Conservation (phyloP, 2,797 vertebrate species). For the Neomorphus geoffroyi region DNA sequence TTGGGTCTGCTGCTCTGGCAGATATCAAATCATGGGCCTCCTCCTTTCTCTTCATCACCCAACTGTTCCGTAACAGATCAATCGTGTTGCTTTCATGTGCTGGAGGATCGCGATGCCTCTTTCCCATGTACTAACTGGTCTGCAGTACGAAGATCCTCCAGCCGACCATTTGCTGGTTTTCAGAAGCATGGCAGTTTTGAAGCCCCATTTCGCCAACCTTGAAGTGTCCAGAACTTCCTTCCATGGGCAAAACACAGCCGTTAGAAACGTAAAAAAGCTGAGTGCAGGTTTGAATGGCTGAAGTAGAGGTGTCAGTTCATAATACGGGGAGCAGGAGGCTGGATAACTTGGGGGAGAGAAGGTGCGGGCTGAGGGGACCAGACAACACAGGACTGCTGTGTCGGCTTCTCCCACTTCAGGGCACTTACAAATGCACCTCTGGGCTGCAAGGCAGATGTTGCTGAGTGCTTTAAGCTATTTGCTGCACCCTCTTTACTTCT, state of each 20-base stretch:
- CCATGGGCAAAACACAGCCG: background rate
- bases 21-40: background rate
- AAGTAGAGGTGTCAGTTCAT: background rate
- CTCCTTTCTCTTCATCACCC: background rate
- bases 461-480: background rate
- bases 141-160: fast-evolving
- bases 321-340: background rate
- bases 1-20: conserved; percentile 13
- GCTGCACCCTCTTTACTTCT: background rate
- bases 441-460: background rate
- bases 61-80: conserved; percentile 14
- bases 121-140: background rate
- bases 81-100: background rate
- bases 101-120: background rate
- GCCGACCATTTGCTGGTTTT: background rate
- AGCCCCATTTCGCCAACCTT: background rate
- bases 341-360: background rate
- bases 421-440: background rate
- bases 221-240: background rate
- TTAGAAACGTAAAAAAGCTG: background rate
- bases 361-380: background rate
- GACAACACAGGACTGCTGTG: background rate
- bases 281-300: fast-evolving
- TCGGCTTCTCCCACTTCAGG: background rate
- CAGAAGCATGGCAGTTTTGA: background rate